A percentile compares a stretch with the other conserved stretches of the same genome.
Evolutionary conservation across 2,888 invertebrate species (phyloP).

Genomic region (Ferdinandea cuprea): DNA sequence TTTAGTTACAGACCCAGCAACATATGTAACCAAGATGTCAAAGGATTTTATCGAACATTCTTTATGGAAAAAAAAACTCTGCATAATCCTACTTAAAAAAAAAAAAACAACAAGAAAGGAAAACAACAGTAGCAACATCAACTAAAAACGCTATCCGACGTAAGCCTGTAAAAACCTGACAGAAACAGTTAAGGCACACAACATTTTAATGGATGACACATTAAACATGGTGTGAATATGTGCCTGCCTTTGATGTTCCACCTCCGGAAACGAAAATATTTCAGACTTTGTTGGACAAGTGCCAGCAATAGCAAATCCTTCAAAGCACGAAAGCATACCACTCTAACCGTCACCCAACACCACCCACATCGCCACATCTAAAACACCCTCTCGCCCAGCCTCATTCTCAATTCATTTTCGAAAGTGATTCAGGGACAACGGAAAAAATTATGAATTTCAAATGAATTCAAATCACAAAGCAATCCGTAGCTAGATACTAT

Average conservation of each 20-base stretch:
- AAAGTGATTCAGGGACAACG: conserved; percentile 60
- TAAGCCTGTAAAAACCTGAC: conserved; percentile 64
- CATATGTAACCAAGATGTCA: conserved; percentile 22
- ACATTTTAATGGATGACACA: conserved; percentile 74
- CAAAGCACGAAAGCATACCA: conserved; percentile 32
- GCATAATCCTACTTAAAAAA: conserved; percentile 5
- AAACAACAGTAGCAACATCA: conserved; percentile 11
- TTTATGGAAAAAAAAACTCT: neutral
- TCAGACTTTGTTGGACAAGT: conserved; percentile 65
- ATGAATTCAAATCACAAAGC: conserved; percentile 22
- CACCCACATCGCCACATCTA: no score
- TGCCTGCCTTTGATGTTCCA: conserved; percentile 68
- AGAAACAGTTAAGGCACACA: conserved; percentile 71
- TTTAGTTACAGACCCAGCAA: conserved; percentile 18
- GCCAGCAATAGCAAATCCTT: conserved; percentile 65
- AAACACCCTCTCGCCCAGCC: no score
- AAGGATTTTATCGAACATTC: conserved; percentile 34
- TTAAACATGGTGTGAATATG: conserved; percentile 70
- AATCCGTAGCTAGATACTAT: conserved; percentile 35
- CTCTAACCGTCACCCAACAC: neutral
- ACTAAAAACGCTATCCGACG: conserved; percentile 17
- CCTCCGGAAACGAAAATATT: conserved; percentile 59
- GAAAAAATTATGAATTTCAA: conserved; percentile 66
- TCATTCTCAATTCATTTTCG: conserved; percentile 61
- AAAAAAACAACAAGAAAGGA: conserved; percentile 12